Evolutionary conservation across 1,140 invertebrate species (phyloP).

Genomic region (Mya arenaria): DNA sequence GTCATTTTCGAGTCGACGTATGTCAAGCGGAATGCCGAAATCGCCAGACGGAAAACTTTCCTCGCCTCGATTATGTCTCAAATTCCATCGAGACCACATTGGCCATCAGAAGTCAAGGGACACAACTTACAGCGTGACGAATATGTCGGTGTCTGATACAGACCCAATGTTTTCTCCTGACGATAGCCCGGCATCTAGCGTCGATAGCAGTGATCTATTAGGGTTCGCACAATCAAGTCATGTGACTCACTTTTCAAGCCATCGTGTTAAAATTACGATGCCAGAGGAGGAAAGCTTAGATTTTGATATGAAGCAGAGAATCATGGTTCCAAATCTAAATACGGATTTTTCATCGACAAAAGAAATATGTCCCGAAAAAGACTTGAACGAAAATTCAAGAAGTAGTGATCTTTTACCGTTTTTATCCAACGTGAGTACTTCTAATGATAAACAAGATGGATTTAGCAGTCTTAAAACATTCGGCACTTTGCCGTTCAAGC

Average conservation of each 20-base stretch:
- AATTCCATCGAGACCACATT: conserved; percentile 83
- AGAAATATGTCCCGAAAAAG: background rate
- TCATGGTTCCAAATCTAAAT: no score
- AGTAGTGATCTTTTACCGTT: background rate
- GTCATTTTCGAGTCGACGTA: conserved; percentile 44
- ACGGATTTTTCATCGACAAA: no score
- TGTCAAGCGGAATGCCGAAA: conserved; percentile 60
- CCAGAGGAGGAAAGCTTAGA: background rate
- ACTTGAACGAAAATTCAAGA: background rate
- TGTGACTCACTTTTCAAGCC: background rate
- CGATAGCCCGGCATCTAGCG: conserved; percentile 69
- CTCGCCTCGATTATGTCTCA: conserved; percentile 84
- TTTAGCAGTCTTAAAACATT: background rate
- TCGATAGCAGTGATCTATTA: conserved; percentile 70
- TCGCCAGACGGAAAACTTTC: conserved; percentile 73
- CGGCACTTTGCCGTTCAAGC: conserved; percentile 13
- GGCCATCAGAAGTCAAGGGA: conserved; percentile 67
- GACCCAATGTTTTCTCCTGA: conserved; percentile 59
- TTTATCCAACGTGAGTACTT: background rate
- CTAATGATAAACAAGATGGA: background rate
- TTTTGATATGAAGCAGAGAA: no score
- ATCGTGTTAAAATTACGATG: background rate
- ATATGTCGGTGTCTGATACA: conserved; percentile 62
- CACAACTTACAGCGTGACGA: conserved; percentile 71
- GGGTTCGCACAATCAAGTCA: conserved; percentile 43